phyloP scores from a whole-genome alignment of 2,888 invertebrate species.

The Steinernema hermaphroditum region DNA sequence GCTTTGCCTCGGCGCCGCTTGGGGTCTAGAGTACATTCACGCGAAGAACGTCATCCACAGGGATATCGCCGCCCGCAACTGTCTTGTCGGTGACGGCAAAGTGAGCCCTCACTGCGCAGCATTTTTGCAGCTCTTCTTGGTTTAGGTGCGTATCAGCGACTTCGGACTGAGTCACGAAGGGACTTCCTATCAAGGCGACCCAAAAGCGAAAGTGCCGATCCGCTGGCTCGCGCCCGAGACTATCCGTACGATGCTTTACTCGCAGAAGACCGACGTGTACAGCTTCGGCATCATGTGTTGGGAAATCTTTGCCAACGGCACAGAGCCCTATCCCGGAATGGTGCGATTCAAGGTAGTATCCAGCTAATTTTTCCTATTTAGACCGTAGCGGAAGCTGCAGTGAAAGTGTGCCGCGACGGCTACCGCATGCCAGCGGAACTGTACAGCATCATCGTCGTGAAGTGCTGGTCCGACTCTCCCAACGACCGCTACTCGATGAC shows the following conservation, averaged over 20 bases:
- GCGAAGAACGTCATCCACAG: slow-evolving; percentile 45
- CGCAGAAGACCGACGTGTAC: slow-evolving; percentile 46
- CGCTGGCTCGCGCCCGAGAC: slow-evolving; percentile 51
- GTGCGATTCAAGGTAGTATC: background rate
- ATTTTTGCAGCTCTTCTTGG: no score
- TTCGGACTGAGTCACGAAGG: slow-evolving; percentile 45
- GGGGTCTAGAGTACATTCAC: slow-evolving; percentile 50
- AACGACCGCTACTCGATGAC: slow-evolving; percentile 34
- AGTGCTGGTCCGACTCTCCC: slow-evolving; percentile 32
- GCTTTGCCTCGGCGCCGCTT: slow-evolving; percentile 39
- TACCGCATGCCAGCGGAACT: slow-evolving; percentile 32
- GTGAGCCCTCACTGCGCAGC: background rate
- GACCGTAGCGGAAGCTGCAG: slow-evolving; percentile 31
- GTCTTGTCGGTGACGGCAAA: slow-evolving; percentile 43
- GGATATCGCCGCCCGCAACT: slow-evolving; percentile 49
- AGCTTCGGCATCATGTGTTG: slow-evolving; percentile 43
- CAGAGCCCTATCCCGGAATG: slow-evolving; percentile 34
- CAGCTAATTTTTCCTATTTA: background rate
- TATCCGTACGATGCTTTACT: slow-evolving; percentile 40
- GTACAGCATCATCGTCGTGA: slow-evolving; percentile 20
- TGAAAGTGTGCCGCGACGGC: slow-evolving; percentile 28
- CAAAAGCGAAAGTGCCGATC: slow-evolving; percentile 44
- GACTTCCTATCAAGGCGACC: slow-evolving; percentile 32
- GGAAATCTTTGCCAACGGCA: slow-evolving; percentile 33
- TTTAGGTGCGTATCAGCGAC: slow-evolving; percentile 47